Evolutionary conservation across 23 tunicate genomes (phyloP).

Genomic region (Trididemnum clinides): DNA sequence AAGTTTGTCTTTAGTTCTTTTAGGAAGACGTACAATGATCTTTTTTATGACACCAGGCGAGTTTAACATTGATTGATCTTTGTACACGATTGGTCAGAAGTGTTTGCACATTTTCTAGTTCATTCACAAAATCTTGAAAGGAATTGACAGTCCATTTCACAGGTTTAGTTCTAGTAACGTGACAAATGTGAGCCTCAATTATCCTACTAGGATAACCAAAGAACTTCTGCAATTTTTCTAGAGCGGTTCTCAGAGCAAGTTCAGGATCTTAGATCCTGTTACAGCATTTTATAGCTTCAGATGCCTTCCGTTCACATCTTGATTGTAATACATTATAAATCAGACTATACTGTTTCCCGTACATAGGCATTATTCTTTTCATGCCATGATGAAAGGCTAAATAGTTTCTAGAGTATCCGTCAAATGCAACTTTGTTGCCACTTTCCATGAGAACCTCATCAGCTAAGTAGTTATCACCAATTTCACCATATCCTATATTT

Average conservation of each 20-base stretch:
- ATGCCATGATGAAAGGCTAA: slow-evolving; percentile 4
- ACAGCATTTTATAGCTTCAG: slow-evolving; percentile 23
- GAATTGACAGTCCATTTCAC: slow-evolving; percentile 3
- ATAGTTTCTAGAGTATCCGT: slow-evolving; percentile 2
- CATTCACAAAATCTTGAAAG: not conserved
- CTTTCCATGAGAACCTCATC: slow-evolving; percentile 2
- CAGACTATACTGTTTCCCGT: not conserved
- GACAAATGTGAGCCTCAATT: not conserved
- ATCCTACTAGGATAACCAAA: not conserved
- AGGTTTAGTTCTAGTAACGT: not conserved
- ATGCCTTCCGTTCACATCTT: slow-evolving; percentile 7
- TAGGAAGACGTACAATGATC: not conserved
- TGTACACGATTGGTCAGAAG: not conserved
- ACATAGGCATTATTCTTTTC: not conserved
- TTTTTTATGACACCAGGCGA: slow-evolving; percentile 9
- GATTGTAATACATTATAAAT: not conserved
- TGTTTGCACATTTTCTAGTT: not conserved
- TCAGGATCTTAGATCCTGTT: slow-evolving; percentile 4
- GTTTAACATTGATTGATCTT: not conserved
- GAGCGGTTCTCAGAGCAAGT: slow-evolving; percentile 6
- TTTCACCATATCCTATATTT: too few relatives aligned
- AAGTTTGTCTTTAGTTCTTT: not conserved
- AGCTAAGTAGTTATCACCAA: slow-evolving; percentile 17
- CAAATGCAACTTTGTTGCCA: slow-evolving; percentile 2
- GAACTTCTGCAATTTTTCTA: not conserved